Evolutionary conservation across 2,797 vertebrate genomes (phyloP), one percentile per base, ranked within the genome.

Genomic region (Bradypus variegatus): DNA sequence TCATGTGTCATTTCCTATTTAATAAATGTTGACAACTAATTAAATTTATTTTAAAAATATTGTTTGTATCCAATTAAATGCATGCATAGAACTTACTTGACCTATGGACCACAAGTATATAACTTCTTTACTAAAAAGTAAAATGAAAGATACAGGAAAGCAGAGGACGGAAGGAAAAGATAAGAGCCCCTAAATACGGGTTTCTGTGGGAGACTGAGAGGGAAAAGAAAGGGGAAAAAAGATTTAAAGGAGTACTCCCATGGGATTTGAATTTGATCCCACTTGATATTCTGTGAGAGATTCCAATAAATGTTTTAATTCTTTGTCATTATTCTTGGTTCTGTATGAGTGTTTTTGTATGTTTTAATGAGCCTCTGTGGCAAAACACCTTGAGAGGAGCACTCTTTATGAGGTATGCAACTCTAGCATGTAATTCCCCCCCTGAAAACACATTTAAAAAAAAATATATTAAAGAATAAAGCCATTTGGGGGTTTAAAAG

Each of bases 231-330:
- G 29, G 3, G 19, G 19, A 21, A 15, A 19, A 64, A 55, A 72
- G 19, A 55, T 89, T 77, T 89, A 41, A 73, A 92, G 58, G 78
- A 19, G 16, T 27, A 92, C 69, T 84, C 45, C 67, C 85, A 4
- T 75, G 33, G 41, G 2, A 67, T 75, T 83, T 86, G 55, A 80
- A 65, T 80, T 65, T 23, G 55, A 86, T 70, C 11, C 23, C 23
- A 78, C 64, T 83, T 92, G 45, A 87, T 89, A 45, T 84, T 90
- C 73, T 89, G 84, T 55, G 75, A 88, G 73, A 86, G 18, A 73
- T 67, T 79, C 48, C n/a, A 89, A 23, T 48, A 88, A 87, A 53
- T 81, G 33, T 45, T 93, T 82, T 81, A 73, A 45, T 45, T 45
- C 41, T 92, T 92, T 83, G 41, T 36, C 8, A 7, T 70, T 89